Conservation (phyloP, 2,888 invertebrate genomes). For the Lasioglossum morio region DNA sequence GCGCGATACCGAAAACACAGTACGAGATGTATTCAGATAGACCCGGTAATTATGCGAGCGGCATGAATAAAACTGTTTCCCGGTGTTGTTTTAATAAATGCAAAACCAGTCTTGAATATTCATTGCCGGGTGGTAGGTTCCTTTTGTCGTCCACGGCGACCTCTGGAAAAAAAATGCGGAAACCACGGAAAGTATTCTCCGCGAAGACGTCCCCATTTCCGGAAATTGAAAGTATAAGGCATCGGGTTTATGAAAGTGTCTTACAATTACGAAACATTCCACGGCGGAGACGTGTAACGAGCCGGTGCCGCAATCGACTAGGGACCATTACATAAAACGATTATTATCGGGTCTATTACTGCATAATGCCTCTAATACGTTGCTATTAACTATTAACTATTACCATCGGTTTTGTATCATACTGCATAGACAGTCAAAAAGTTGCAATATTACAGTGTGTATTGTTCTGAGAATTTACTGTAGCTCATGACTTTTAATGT, state of each 20-base stretch:
- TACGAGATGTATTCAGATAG: conserved; percentile 61
- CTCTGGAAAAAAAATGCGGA: conserved; percentile 52
- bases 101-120: conserved; percentile 80
- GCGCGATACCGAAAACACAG: conserved; percentile 49
- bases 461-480: neutral
- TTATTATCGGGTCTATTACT: neutral
- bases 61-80: conserved; percentile 75
- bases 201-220: conserved; percentile 9
- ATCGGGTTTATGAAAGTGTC: neutral
- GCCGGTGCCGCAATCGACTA: neutral
- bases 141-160: conserved; percentile 76
- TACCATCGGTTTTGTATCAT: neutral
- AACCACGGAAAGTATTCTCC: conserved; percentile 17
- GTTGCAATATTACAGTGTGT: neutral
- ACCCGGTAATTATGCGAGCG: conserved; percentile 77
- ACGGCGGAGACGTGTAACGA: conserved; percentile 1
- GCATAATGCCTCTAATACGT: neutral
- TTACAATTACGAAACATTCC: conserved; percentile 4
- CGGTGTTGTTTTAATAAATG: conserved; percentile 81
- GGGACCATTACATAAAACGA: conserved; percentile 1
- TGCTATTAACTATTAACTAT: neutral
- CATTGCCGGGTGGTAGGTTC: conserved; percentile 78
- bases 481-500: neutral
- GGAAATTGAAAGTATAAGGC: conserved; percentile 3
- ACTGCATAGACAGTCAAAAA: neutral